Evolutionary conservation across 2,888 invertebrate species (phyloP).

Genomic region (Pheosia gnoma): DNA sequence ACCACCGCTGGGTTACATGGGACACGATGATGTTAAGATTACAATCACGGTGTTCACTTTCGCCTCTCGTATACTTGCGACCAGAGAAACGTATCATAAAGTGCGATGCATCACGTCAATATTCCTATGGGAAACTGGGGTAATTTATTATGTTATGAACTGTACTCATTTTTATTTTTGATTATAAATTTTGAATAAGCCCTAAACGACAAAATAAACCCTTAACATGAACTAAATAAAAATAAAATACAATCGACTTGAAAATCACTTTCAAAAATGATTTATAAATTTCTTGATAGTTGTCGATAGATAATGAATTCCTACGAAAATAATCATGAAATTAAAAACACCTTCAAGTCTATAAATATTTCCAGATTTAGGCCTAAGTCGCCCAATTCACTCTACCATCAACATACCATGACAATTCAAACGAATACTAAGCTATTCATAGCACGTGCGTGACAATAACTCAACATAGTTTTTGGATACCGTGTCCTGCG

Average conservation of each 20-base stretch:
- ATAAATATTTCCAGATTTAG: neutral
- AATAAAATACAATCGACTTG: no score
- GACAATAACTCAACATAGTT: constrained; percentile 10
- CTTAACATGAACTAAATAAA: no score
- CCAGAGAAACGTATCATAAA: constrained; percentile 12
- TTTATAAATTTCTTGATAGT: no score
- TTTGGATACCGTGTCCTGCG: constrained; percentile 12
- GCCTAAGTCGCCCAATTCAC: neutral
- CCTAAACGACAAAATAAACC: no score
- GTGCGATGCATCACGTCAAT: neutral
- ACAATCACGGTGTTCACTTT: constrained; percentile 43
- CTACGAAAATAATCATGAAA: neutral
- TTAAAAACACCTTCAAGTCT: neutral
- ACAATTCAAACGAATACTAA: constrained; percentile 6
- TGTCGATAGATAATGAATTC: no score
- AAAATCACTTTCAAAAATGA: no score
- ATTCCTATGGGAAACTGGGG: neutral
- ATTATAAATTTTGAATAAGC: no score
- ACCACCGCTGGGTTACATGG: constrained; percentile 36
- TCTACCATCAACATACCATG: neutral
- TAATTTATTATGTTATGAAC: neutral
- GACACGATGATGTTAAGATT: constrained; percentile 39
- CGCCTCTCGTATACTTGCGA: constrained; percentile 49
- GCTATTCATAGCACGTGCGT: constrained; percentile 3
- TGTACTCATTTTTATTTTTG: neutral